These are phyloP conservation scores for Sardina pilchardus DNA, from an alignment of 2,113 vertebrate genomes.

Conservation along the genomic window DNA sequence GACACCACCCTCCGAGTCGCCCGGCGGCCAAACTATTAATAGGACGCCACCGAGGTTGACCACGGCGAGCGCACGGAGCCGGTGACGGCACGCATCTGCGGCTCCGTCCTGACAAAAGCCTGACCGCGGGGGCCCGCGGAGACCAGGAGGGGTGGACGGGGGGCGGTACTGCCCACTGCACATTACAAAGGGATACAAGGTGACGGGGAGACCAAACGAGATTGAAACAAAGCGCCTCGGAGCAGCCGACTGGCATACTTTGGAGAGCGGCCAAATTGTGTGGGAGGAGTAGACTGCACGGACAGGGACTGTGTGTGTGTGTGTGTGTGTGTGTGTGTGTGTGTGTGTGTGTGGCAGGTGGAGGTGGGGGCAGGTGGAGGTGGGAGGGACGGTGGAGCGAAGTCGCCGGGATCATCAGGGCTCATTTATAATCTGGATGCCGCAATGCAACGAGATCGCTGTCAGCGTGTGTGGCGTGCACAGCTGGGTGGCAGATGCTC, in stretches of 20 bases:
- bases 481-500: conserved; percentile 28
- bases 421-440: not conserved
- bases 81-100: conserved; percentile 18
- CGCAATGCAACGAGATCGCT: not conserved
- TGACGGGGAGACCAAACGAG: not conserved
- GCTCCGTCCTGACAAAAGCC: not conserved
- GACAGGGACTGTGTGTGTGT: not conserved
- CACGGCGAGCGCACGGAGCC: conserved; percentile 11
- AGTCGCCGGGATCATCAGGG: not conserved
- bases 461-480: not conserved
- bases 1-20: conserved; percentile 5
- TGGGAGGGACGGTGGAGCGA: not conserved
- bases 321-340: no score
- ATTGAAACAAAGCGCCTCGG: not conserved
- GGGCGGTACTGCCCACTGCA: not conserved
- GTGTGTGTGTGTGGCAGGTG: no score
- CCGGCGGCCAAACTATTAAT: conserved; percentile 25
- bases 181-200: not conserved
- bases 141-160: not conserved
- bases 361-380: not conserved
- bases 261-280: conserved; percentile 13
- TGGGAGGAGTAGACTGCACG: not conserved
- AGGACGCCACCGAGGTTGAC: conserved; percentile 28
- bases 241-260: not conserved
- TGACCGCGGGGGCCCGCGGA: not conserved